A percentile compares a stretch with the other conserved stretches of the same genome.
Conservation (phyloP, 2,888 invertebrate genomes). For the Tenthredo scrophulariae region DNA sequence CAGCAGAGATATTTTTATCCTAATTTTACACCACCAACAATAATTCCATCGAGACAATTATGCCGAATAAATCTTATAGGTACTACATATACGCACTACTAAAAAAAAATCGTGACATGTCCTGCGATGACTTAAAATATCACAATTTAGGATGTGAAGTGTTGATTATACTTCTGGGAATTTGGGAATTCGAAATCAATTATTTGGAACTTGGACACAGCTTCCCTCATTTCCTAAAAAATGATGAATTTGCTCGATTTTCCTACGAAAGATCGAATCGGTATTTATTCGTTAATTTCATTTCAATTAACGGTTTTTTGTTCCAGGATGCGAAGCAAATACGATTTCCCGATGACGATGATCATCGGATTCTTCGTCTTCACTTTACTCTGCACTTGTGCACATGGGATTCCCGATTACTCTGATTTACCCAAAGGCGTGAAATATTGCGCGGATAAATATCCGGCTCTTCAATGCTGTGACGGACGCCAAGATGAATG, state of each 20-base stretch:
- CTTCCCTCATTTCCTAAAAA: neutral
- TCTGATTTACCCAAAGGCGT: conserved; percentile 81
- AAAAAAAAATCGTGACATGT: conserved; percentile 12
- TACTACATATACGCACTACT: neutral
- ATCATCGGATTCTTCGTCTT: conserved; percentile 57
- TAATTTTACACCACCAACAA: conserved; percentile 13
- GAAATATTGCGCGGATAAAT: conserved; percentile 79
- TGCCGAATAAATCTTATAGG: neutral
- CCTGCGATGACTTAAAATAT: neutral
- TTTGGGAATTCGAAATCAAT: neutral
- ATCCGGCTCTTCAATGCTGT: conserved; percentile 83
- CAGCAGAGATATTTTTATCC: neutral
- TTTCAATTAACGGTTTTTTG: conserved; percentile 19
- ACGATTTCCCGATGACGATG: conserved; percentile 53
- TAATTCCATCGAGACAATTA: conserved; percentile 27
- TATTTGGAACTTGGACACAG: neutral
- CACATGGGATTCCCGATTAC: conserved; percentile 67
- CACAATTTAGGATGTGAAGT: neutral
- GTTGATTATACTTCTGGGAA: neutral
- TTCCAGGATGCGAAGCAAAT: conserved; percentile 65
- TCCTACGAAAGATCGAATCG: neutral
- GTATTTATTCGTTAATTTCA: neutral
- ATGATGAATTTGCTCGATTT: neutral
- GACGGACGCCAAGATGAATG: conserved; percentile 88
- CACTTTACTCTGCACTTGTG: conserved; percentile 58